Base-by-base conservation (phyloP, 1,140 invertebrate species). In the Drosophila persimilis region DNA sequence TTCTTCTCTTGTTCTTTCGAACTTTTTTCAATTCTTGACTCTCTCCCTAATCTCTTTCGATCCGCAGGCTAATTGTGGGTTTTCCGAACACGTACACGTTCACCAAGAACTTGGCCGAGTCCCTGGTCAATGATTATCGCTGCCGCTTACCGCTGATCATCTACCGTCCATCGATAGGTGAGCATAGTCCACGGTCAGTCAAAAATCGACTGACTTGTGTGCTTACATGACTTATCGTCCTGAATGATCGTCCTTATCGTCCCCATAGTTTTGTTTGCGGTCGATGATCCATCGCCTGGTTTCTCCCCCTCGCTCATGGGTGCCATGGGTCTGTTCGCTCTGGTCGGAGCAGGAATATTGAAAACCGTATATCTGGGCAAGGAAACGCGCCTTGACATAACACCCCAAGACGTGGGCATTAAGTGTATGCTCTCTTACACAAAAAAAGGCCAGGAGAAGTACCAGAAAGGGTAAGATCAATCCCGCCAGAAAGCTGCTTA, bases 41-140 rank as follows among this genome's bases (percentile, higher is more conserved):
- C 11, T 6, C 6, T 13, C 2, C 20, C 22, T 17, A 29, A 5
- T 11, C 1, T 35, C 8, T 35, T 3, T 13, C 11, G 11, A 39
- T 39, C 24, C 3, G 11, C 11, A 94, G 95, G 69, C 93, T 94
- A 50, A 92, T 97, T 8, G 94, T 93, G 31, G 93, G 93, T 2
- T 92, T 96, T 44, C 97, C 97, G 6, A 98, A 98, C 77, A 97
- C 96, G 0, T 98, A 98, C 63, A 96, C 95, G 0, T 97, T 96
- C 71, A 95, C 96, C 0, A 98, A 98, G 90, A 94, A 95, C 43
- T 89, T 98, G 57, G 95, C 96, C 0, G 97, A 98, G 79, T 93
- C 95, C 58, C 93, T 97, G 17, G 91, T 97, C 1, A 93, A 93
- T 26, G 95, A 97, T 73, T 94, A 96, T 74, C 93, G 93, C 41